Percentiles rank a stretch among this genome's conserved stretches.
Conservation (phyloP, 2,113 vertebrate genomes). For the Amblyornis subalaris region DNA sequence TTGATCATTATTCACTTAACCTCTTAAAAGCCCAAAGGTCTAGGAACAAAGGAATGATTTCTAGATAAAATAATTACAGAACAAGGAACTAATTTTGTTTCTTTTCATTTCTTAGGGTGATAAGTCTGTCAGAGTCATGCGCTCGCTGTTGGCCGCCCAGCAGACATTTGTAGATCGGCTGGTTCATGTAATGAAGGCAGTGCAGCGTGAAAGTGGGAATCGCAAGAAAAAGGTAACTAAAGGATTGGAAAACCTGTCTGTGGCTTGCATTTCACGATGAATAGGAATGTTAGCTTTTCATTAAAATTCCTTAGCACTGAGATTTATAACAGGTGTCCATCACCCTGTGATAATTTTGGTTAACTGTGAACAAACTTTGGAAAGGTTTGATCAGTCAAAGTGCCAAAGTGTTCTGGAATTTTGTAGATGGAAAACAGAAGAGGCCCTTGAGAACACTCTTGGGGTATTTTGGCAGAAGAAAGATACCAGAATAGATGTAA, state of each 20-base stretch:
- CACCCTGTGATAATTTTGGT: not conserved
- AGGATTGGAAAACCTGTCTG: not conserved
- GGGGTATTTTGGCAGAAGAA: not conserved
- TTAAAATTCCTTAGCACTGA: not conserved
- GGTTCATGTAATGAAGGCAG: slow-evolving; percentile 97
- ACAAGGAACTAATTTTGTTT: slow-evolving; percentile 48
- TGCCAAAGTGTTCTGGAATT: not conserved
- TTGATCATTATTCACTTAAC: slow-evolving; percentile 19
- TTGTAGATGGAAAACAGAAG: not conserved
- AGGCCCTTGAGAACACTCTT: not conserved
- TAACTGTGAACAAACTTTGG: not conserved
- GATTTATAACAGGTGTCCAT: not conserved
- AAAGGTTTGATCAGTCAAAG: not conserved
- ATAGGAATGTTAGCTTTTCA: not conserved
- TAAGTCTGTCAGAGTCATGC: slow-evolving; percentile 95
- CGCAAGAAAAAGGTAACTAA: slow-evolving; percentile 91
- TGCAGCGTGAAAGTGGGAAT: slow-evolving; percentile 96
- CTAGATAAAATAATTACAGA: slow-evolving; percentile 10
- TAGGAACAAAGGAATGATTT: slow-evolving; percentile 3
- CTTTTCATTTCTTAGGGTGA: slow-evolving; percentile 80
- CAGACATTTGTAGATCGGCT: slow-evolving; percentile 95
- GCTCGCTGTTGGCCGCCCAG: slow-evolving; percentile 91
- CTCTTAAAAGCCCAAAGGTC: slow-evolving; percentile 11
- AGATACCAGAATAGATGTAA: accelerated
- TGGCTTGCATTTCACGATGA: not conserved